These are phyloP conservation scores for Lichenostomus cassidix DNA, from an alignment of 2,113 vertebrate species.

Conservation along the genomic window DNA sequence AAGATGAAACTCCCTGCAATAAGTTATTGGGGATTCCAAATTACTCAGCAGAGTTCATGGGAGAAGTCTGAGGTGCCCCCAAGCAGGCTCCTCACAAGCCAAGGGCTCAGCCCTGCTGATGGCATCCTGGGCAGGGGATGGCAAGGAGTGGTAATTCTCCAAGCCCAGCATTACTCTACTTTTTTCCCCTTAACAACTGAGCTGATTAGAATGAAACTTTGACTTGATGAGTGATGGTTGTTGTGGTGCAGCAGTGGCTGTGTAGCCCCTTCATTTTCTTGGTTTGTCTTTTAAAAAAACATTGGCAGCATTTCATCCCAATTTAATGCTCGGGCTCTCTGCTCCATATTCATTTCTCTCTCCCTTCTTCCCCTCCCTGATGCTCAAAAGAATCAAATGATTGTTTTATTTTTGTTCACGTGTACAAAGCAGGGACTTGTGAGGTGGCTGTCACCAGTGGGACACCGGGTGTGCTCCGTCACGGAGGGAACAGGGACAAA, in stretches of 20 bases:
- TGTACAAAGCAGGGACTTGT: not conserved
- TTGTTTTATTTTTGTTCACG: not conserved
- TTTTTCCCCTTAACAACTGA: constrained; percentile 68
- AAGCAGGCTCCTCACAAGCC: not conserved
- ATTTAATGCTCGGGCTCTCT: constrained; percentile 37
- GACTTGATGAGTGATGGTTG: constrained; percentile 76
- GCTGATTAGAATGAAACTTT: constrained; percentile 75
- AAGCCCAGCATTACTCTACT: not conserved
- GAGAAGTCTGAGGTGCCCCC: not conserved
- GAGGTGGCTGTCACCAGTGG: not conserved
- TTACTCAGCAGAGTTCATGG: not conserved
- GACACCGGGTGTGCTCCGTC: accelerated
- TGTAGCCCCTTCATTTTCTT: constrained; percentile 66
- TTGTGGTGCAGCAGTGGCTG: constrained; percentile 8
- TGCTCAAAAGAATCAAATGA: not conserved
- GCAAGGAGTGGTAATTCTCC: not conserved
- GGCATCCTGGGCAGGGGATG: not conserved
- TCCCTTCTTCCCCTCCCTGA: not conserved
- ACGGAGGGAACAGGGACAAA: not conserved
- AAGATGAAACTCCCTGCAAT: not conserved
- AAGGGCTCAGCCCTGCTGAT: not conserved
- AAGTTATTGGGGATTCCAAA: not conserved
- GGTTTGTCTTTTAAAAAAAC: constrained; percentile 63
- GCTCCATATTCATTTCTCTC: constrained; percentile 41
- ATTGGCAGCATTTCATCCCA: constrained; percentile 43